Evolutionary conservation across 2,888 invertebrate genomes (phyloP), one percentile per base, ranked within the genome.

Genomic region (Acanthoscelides obtectus): DNA sequence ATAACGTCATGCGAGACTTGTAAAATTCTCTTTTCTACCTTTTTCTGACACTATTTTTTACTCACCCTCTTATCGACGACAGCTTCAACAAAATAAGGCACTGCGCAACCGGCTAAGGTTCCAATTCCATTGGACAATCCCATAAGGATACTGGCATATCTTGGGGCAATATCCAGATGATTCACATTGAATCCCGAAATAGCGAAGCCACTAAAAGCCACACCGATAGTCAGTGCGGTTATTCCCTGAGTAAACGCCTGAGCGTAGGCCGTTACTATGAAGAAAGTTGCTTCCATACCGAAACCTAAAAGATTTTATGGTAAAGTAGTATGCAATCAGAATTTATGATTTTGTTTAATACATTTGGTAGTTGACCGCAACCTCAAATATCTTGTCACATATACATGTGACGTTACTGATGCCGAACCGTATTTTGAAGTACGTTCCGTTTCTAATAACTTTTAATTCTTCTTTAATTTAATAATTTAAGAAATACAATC

Each of bases 171-270:
- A 84, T 98, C 98, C 84, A 98, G 87, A 82, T 99, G 98, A 86
- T 99, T 99, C n/a, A 99, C 99, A 84, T 99, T 99, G 87, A 98
- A 99, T 22, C 99, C 98, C 0, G 99, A 99, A 82, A 99, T 99
- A 67, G 99, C 99, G 83, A 99, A 99, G 0, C 99, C 99, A 79
- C 98, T 98, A 87, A 97, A 98, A 20, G 99, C 99, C 2, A 99
- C 99, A 20, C 99, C 99, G 64, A 98, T 88, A 0, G 97, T 96
- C 74, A 99, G 87, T 67, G 97, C 97, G 45, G 93, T 90, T 75
- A 98, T 95, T 2, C 98, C 92, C 75, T 90, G 88, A 74, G 81
- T 74, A 81, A 92, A 90, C 71, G 92, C 92, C 75, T 93, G 90
- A 0, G 98, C 93, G 83, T 95, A 96, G 0, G 97, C 99, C 66